These are phyloP conservation scores for Sarcophaga rosellei DNA, from an alignment of 2,888 invertebrate genomes.

Conservation along the genomic window DNA sequence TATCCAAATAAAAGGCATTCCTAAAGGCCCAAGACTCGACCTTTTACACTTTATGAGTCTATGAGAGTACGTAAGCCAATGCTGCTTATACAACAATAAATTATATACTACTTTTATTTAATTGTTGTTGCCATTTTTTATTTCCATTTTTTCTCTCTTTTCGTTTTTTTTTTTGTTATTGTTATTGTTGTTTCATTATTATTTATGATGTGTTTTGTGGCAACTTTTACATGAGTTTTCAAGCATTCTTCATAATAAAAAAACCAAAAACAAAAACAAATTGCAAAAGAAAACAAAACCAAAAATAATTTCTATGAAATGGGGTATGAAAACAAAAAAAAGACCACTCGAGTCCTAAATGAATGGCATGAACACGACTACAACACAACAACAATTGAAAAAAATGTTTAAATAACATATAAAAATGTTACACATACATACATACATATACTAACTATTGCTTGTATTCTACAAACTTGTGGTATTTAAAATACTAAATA, in stretches of 20 bases:
- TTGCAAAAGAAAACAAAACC: conserved; percentile 1
- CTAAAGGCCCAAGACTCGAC: no score
- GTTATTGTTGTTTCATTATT: conserved; percentile 17
- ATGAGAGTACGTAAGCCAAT: no score
- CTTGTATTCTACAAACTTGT: no score
- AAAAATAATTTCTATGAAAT: neutral
- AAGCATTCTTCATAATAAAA: conserved; percentile 41
- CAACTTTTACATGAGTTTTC: conserved; percentile 44
- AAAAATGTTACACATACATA: no score
- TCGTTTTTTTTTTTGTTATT: neutral
- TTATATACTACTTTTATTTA: neutral
- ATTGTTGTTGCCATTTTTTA: neutral
- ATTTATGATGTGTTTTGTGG: conserved; percentile 38
- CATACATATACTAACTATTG: no score
- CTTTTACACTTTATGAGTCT: no score
- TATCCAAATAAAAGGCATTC: no score
- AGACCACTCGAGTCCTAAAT: neutral
- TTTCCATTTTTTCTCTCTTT: neutral
- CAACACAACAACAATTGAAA: no score
- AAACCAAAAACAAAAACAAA: conserved; percentile 14
- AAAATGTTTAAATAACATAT: no score
- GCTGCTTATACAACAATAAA: conserved; percentile 8
- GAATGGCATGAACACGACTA: neutral
- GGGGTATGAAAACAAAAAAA: neutral
- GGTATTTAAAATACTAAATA: no score